Evolutionary conservation across 2,797 vertebrate genomes (phyloP).

Genomic region (Neoniphon sammara): DNA sequence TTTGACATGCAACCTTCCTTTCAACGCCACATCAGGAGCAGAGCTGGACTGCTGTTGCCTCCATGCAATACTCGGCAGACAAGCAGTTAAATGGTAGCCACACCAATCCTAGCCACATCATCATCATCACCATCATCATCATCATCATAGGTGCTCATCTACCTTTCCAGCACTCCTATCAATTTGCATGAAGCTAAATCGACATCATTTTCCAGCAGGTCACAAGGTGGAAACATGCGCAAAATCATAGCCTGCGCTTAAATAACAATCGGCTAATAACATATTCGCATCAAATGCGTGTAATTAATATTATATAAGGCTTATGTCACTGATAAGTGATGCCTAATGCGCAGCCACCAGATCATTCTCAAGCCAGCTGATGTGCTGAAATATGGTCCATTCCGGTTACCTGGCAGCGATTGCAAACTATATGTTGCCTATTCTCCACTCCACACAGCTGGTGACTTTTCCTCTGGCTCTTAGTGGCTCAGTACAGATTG

Average conservation of each 20-base stretch:
- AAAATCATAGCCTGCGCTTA: slow-evolving; percentile 1
- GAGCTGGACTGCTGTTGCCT: slow-evolving; percentile 27
- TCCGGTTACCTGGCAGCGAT: slow-evolving; percentile 59
- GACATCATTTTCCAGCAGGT: slow-evolving; percentile 26
- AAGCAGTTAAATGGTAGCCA: slow-evolving; percentile 34
- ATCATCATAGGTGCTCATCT: slow-evolving; percentile 54
- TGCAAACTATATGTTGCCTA: slow-evolving; percentile 28
- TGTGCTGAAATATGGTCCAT: slow-evolving; percentile 37
- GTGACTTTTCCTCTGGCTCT: slow-evolving; percentile 14
- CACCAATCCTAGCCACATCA: slow-evolving; percentile 52
- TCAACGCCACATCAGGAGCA: slow-evolving; percentile 68
- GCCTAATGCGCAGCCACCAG: slow-evolving; percentile 70
- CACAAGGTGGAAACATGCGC: slow-evolving; percentile 38
- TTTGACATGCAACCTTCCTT: slow-evolving; percentile 67
- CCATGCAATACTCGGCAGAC: slow-evolving; percentile 16
- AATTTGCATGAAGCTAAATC: slow-evolving; percentile 35
- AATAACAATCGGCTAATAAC: slow-evolving; percentile 26
- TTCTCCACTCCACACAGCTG: slow-evolving; percentile 23
- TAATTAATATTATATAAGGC: slow-evolving; percentile 71
- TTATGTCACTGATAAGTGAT: slow-evolving; percentile 70
- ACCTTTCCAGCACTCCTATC: slow-evolving; percentile 46
- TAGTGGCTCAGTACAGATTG: slow-evolving; percentile 18
- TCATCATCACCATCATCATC: slow-evolving; percentile 36
- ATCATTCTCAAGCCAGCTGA: slow-evolving; percentile 54
- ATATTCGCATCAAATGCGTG: slow-evolving; percentile 56